Conservation (phyloP, 2,797 vertebrate species). For the Lutjanus argentimaculatus region DNA sequence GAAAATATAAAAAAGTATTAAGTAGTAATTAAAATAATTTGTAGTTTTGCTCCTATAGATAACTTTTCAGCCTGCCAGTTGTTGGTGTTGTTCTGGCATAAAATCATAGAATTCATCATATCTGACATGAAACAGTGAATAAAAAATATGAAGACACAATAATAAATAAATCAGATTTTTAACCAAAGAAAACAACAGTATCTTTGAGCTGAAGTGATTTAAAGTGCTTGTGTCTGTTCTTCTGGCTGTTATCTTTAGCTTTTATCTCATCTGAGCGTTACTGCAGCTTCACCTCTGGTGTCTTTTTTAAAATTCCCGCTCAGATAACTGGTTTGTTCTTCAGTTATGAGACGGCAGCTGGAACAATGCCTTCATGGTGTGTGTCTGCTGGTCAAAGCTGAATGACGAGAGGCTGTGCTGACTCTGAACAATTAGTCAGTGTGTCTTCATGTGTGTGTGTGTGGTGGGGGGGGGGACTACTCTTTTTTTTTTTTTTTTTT, state of each 20-base stretch:
- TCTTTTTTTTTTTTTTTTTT: conserved; percentile 10
- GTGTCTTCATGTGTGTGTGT: conserved; percentile 39
- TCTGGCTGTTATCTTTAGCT: background rate
- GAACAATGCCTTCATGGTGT: conserved; percentile 65
- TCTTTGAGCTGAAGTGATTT: background rate
- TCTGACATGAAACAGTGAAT: background rate
- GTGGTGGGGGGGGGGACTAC: conserved; percentile 19
- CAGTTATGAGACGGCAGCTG: conserved; percentile 23
- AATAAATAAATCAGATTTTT: too few species aligned
- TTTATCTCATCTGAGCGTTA: background rate
- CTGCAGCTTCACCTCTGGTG: background rate
- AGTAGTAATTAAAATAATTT: too few species aligned
- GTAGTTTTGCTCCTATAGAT: too few species aligned
- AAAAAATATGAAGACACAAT: background rate
- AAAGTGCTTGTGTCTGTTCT: background rate
- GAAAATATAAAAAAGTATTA: too few species aligned
- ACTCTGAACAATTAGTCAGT: conserved; percentile 66
- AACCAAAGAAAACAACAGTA: too few species aligned
- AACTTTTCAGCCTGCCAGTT: too few species aligned
- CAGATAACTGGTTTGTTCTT: background rate
- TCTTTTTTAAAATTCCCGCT: background rate
- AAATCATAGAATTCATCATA: too few species aligned
- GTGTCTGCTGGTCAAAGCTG: conserved; percentile 27
- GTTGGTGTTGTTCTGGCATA: too few species aligned
- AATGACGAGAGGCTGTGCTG: conserved; percentile 56